Conservation (phyloP, 1,140 invertebrate genomes). For the Polypedilum vanderplanki region DNA sequence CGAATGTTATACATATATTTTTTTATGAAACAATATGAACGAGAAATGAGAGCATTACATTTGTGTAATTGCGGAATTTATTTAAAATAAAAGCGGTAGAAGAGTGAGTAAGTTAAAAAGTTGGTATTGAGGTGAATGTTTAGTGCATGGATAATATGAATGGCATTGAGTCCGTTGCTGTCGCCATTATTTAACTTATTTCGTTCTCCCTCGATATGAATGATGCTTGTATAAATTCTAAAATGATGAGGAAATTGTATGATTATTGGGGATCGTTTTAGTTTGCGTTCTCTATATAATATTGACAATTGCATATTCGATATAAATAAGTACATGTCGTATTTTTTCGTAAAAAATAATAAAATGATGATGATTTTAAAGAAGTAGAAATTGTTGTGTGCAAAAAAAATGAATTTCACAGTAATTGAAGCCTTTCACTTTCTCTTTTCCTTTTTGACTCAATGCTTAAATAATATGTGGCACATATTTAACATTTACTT, state of each 20-base stretch:
- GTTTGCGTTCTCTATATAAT: no score
- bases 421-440: neutral
- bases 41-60: neutral
- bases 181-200: neutral
- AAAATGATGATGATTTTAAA: no score
- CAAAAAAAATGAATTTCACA: no score
- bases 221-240: neutral
- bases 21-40: no score
- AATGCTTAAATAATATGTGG: no score
- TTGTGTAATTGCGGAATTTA: slow-evolving; percentile 13
- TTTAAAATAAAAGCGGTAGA: neutral
- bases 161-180: neutral
- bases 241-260: no score
- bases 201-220: neutral
- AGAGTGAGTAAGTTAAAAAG: neutral
- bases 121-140: slow-evolving; percentile 11
- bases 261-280: no score
- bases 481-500: no score
- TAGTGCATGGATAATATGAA: slow-evolving; percentile 8
- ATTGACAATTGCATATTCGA: no score
- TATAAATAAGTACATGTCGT: no score
- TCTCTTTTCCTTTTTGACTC: neutral
- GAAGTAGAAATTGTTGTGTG: no score
- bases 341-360: no score
- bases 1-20: neutral